Conservation (phyloP, 2,888 invertebrate genomes). For the Pristionchus fissidentatus region DNA sequence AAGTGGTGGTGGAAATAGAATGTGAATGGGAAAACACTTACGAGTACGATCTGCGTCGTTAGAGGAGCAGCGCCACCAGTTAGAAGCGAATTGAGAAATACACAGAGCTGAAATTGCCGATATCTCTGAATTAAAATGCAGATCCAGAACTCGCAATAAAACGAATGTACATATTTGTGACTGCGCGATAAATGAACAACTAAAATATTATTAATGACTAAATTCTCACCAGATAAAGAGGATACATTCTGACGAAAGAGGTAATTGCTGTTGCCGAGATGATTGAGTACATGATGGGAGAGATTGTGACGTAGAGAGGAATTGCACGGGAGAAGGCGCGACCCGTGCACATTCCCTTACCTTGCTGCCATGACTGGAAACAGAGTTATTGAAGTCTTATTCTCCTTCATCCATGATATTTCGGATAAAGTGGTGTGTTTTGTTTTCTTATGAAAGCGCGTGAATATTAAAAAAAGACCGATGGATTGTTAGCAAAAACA, state of each 20-base stretch:
- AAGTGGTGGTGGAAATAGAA: too few species aligned
- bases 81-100: constrained; percentile 33
- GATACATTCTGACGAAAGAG: constrained; percentile 4
- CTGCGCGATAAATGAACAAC: neutral
- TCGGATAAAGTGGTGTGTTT: neutral
- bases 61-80: constrained; percentile 27
- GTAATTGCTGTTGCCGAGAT: constrained; percentile 19
- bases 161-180: too few species aligned
- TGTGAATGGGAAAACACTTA: neutral
- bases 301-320: constrained; percentile 25
- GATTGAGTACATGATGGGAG: neutral
- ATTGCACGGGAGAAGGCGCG: constrained; percentile 26
- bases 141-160: too few species aligned
- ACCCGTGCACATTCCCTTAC: constrained; percentile 14
- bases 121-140: neutral
- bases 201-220: neutral
- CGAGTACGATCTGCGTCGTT: constrained; percentile 31
- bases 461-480: too few species aligned
- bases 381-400: neutral
- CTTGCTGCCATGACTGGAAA: constrained; percentile 34
- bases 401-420: neutral
- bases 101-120: neutral
- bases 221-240: constrained; percentile 18
- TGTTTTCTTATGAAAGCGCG: neutral
- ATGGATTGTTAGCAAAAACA: too few species aligned